Evolutionary conservation across 2,888 invertebrate species (phyloP).

Genomic region (Scaeva pyrastri): DNA sequence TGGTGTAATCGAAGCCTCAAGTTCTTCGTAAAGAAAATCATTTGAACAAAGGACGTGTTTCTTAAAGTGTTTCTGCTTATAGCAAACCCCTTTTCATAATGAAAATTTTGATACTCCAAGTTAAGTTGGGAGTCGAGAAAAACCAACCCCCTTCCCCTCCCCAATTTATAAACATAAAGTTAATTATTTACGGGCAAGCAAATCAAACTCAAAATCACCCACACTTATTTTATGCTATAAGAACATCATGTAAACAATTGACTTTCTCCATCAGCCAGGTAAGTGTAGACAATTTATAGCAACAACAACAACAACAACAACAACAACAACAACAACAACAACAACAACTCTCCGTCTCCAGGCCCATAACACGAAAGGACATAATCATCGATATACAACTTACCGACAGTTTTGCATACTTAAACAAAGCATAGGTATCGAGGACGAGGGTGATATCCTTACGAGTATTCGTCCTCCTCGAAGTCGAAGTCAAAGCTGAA

Average conservation of each 20-base stretch:
- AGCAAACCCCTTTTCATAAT: constrained; percentile 66
- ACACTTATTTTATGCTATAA: not conserved
- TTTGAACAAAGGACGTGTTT: constrained; percentile 55
- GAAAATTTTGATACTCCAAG: constrained; percentile 64
- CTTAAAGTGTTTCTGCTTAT: constrained; percentile 48
- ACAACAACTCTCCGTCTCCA: too few species aligned
- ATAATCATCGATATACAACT: constrained; percentile 68
- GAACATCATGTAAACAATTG: constrained; percentile 70
- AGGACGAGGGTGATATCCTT: constrained; percentile 52
- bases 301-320: constrained; percentile 33
- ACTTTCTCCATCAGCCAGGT: constrained; percentile 50
- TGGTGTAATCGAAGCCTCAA: constrained; percentile 61
- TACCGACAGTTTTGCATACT: constrained; percentile 72
- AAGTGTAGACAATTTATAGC: not conserved
- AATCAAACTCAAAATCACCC: constrained; percentile 71
- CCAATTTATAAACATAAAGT: constrained; percentile 55
- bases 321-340: too few species aligned
- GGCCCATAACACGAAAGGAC: constrained; percentile 70
- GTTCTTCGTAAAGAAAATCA: constrained; percentile 67
- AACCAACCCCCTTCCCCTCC: not conserved
- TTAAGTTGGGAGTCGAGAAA: not conserved
- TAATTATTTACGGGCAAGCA: constrained; percentile 77
- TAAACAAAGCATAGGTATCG: constrained; percentile 38
- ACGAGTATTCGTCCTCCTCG: constrained; percentile 11
- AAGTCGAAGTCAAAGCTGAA: too few species aligned